Evolutionary conservation across 2,797 vertebrate genomes (phyloP), one percentile per base, ranked within the genome.

Genomic region (Siniperca undulata): DNA sequence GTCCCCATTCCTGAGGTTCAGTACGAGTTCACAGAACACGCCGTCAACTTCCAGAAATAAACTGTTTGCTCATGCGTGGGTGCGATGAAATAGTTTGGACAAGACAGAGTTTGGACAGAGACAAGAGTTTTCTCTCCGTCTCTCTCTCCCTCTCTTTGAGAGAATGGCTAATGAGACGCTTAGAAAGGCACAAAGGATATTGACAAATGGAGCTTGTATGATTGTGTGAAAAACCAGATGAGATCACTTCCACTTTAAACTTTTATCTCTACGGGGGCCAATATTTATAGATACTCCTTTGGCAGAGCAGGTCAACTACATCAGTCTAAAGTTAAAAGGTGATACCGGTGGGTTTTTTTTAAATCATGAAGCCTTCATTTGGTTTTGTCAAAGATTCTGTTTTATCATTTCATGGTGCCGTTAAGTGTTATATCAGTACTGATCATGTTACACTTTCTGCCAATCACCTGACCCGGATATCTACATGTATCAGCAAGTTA

Each of bases 61-160:
- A 95, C 93, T 91, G 91, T 95, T 94, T 94, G 94, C 95, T 95
- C 93, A 95, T 94, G 93, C 89, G 90, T 93, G 94, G 93, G 93
- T 91, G 94, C 82, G n/a, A 94, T 89, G 88, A 90, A 95, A 95
- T 92, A 94, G 91, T 92, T 92, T 87, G 88, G 88, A 75, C 70
- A 74, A 56, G 55, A 27, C 53, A 56, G 53, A 94, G 91, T 92
- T 92, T 86, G 89, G 89, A 78, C 70, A 73, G 87, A 91, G 89
- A 93, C 89, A 86, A 90, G 92, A 85, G 42, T 88, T 93, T 88
- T 90, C 89, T 86, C 88, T 89, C 82, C 24, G 11, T 64, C 68
- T 66, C 30, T 68, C 36, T 58, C 68, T 56, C 50, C 61, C 61
- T 65, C 46, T 82, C 64, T 81, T n/a, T 83, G 70, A 83, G 64